Evolutionary conservation across 2,113 vertebrate species (phyloP), one percentile per base, ranked within the genome.

Genomic region (Sphyrna mokarran): DNA sequence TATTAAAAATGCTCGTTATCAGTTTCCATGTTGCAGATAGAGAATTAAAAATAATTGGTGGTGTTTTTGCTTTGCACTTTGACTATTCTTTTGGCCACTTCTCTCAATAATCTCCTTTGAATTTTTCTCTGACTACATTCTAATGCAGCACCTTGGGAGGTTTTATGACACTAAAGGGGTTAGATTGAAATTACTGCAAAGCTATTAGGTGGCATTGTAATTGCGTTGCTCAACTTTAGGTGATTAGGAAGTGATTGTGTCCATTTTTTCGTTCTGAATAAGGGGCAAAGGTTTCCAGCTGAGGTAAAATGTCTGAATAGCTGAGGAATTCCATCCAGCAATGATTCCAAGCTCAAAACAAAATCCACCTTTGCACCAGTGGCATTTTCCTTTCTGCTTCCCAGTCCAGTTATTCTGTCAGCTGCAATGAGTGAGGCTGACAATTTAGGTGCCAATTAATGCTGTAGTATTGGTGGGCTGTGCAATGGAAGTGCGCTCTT

Each of bases 351-450:
- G 2, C n/a, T 93, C 18, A 2, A 33, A 68, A 9, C 89, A 66
- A 61, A 93, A 37, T 37, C n/a, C 89, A 93, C 89, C 89, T 93
- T 93, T 68, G 29, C 89, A 93, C 58, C n/a, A 22, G 33, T 40
- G 61, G 66, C 63, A 93, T 93, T 66, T 91, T 18, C 61, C 37
- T 93, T 93, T 93, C 61, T 22, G 16, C 10, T 93, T 66, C 33
- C 89, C 22, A 1, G 14, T 20, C n/a, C 61, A 66, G 29, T 66
- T 68, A n/a, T 68, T 93, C n/a, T 22, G n/a, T 61, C 61, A 37
- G 61, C 33, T 93, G 61, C 37, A 16, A 7, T 91, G 68, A 94
- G 93, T 70, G 93, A 70, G 68, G 66, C 89, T 70, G 40, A 23
- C 68, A 70, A 29, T 95, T 43, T 72, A 54, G 23, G 63, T 95